A percentile compares a stretch with the other conserved stretches of the same genome.
Evolutionary conservation across 2,888 invertebrate genomes (phyloP).

Genomic region (Myathropa florea): DNA sequence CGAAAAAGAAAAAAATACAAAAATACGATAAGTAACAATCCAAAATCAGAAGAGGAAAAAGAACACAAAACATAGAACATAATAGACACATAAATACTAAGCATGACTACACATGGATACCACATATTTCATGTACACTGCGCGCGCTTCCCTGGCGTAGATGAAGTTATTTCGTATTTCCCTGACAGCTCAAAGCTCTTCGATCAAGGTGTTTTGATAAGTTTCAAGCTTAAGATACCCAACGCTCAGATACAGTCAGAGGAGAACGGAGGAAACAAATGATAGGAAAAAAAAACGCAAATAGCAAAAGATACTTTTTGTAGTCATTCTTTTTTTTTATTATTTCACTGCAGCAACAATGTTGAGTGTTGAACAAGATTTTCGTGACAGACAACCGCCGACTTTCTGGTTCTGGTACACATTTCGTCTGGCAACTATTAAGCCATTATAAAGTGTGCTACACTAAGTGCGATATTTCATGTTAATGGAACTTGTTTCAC

Average conservation of each 20-base stretch:
- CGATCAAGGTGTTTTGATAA: slow-evolving; percentile 68
- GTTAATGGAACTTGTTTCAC: slow-evolving; percentile 67
- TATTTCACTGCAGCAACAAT: slow-evolving; percentile 36
- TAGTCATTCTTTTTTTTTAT: neutral
- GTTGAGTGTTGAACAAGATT: slow-evolving; percentile 55
- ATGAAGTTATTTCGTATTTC: slow-evolving; percentile 58
- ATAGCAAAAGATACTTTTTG: neutral
- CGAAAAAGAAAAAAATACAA: slow-evolving; percentile 27
- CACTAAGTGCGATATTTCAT: slow-evolving; percentile 60
- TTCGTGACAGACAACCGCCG: slow-evolving; percentile 59
- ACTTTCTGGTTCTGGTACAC: slow-evolving; percentile 35
- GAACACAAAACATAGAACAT: slow-evolving; percentile 5
- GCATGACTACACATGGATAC: slow-evolving; percentile 28
- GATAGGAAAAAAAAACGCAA: neutral
- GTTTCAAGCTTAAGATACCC: slow-evolving; percentile 56
- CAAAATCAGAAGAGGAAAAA: slow-evolving; percentile 4
- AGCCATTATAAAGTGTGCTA: slow-evolving; percentile 55
- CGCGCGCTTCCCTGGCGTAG: neutral
- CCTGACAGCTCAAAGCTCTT: slow-evolving; percentile 59
- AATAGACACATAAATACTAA: slow-evolving; percentile 53
- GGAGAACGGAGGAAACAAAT: slow-evolving; percentile 18
- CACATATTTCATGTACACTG: too few relatives aligned
- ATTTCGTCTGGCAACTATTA: slow-evolving; percentile 62
- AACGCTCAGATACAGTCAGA: neutral
- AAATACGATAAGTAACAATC: slow-evolving; percentile 30